Percentiles rank a stretch among this genome's conserved stretches.
Evolutionary conservation across 2,797 vertebrate species (phyloP).

Genomic region (Myotis pilosus): DNA sequence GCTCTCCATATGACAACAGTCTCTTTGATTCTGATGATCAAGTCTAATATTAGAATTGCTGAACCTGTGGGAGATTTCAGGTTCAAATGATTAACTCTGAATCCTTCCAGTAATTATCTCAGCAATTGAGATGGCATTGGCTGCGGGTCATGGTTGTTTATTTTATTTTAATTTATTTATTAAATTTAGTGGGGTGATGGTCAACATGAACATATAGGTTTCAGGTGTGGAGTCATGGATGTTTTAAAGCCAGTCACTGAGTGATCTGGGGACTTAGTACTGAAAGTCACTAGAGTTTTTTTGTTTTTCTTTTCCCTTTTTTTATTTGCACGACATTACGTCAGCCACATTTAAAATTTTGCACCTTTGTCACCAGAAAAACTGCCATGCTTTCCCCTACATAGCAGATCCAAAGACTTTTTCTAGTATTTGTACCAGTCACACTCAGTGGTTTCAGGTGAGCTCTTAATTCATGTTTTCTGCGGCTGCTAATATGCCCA

Average conservation of each 20-base stretch:
- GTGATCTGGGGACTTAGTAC: too few relatives aligned
- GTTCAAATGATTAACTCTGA: background rate
- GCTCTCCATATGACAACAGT: accelerated
- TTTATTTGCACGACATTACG: background rate
- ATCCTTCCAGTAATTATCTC: background rate
- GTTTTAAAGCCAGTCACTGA: background rate
- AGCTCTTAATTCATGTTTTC: background rate
- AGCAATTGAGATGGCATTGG: accelerated
- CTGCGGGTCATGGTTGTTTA: background rate
- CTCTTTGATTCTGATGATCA: accelerated
- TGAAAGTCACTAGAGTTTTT: background rate
- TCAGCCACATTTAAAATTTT: background rate
- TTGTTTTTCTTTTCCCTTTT: background rate
- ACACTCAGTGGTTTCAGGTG: background rate
- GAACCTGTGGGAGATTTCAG: background rate
- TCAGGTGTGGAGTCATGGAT: background rate
- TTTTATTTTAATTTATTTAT: too few relatives aligned
- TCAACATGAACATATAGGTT: too few relatives aligned
- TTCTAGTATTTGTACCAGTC: background rate
- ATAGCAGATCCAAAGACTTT: background rate
- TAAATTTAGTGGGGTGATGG: too few relatives aligned
- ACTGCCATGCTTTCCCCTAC: background rate
- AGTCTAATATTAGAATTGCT: accelerated
- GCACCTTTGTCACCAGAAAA: background rate
- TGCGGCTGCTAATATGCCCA: background rate